Percentiles rank a stretch among this genome's conserved stretches.
Evolutionary conservation across 2,797 vertebrate genomes (phyloP).

Genomic region (Stomatorhinus walkeri): DNA sequence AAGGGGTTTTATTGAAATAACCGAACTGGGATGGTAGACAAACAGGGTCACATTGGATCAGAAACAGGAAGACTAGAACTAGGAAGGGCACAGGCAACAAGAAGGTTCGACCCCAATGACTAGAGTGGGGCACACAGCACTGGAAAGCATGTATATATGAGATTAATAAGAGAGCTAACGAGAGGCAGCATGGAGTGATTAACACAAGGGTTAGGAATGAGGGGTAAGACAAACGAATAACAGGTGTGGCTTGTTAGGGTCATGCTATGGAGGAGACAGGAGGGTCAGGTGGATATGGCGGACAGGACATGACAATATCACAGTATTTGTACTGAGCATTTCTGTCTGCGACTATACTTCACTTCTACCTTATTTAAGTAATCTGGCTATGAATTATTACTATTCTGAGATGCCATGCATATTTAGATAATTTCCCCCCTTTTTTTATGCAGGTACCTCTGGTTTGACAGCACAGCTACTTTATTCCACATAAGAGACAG

Average conservation of each 20-base stretch:
- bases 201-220: not conserved
- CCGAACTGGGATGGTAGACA: not conserved
- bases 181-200: not conserved
- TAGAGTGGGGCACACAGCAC: not conserved
- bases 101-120: not conserved
- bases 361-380: not conserved
- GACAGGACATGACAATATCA: not conserved
- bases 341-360: not conserved
- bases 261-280: not conserved
- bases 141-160: not conserved
- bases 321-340: not conserved
- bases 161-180: not conserved
- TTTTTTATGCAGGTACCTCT: conserved; percentile 67
- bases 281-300: not conserved
- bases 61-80: not conserved
- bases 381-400: not conserved
- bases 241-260: not conserved
- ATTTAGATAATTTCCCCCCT: not conserved
- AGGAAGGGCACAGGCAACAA: not conserved
- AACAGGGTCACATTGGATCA: not conserved
- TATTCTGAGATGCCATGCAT: not conserved
- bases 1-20: not conserved
- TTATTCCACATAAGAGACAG: conserved; percentile 93
- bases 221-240: not conserved
- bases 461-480: conserved; percentile 90